These are phyloP conservation scores for Candidula unifasciata DNA, from an alignment of 2,888 invertebrate genomes.

Conservation along the genomic window DNA sequence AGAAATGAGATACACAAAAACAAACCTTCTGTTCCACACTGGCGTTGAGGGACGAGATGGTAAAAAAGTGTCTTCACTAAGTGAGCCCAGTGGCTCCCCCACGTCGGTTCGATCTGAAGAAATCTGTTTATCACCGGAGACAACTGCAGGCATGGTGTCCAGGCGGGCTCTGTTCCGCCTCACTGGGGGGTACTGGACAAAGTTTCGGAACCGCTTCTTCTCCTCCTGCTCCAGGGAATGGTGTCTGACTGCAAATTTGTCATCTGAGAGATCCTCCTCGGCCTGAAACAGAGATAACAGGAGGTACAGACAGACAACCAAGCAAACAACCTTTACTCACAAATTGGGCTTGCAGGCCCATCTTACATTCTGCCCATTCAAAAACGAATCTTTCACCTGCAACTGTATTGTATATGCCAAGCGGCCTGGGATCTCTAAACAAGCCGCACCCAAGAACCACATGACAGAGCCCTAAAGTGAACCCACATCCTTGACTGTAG, in stretches of 20 bases:
- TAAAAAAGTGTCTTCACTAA: conserved; percentile 38
- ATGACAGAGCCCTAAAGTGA: no score
- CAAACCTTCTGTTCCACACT: conserved; percentile 38
- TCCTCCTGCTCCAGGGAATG: conserved; percentile 88
- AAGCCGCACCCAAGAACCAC: no score
- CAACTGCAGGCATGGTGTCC: conserved; percentile 11
- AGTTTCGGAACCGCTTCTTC: conserved; percentile 80
- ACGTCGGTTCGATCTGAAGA: conserved; percentile 30
- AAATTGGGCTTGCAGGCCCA: no score
- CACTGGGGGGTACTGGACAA: conserved; percentile 67
- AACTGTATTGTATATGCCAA: no score
- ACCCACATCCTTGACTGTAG: no score
- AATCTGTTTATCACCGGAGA: conserved; percentile 9
- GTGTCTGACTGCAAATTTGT: conserved; percentile 85
- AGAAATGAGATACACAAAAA: not conserved
- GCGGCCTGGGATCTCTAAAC: no score
- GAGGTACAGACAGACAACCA: no score
- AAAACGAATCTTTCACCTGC: no score
- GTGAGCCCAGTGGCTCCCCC: conserved; percentile 19
- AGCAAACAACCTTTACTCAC: no score
- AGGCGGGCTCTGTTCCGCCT: conserved; percentile 64
- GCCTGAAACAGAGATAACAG: not conserved
- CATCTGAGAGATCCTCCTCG: conserved; percentile 89
- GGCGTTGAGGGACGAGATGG: conserved; percentile 35
- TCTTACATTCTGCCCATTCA: no score